These are phyloP conservation scores for Phrixothrix hirtus DNA, from an alignment of 2,888 invertebrate species.

Conservation along the genomic window DNA sequence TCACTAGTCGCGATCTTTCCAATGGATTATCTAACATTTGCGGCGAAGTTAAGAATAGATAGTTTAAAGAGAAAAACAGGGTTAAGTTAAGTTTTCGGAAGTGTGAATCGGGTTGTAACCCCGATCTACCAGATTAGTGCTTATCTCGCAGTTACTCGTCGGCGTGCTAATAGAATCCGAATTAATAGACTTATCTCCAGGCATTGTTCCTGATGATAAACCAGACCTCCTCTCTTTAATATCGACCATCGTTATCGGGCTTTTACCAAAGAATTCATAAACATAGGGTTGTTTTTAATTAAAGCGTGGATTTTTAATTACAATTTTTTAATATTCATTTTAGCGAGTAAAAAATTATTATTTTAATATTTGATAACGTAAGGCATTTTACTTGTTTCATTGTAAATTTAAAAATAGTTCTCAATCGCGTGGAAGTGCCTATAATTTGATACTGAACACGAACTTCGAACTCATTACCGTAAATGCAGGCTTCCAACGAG, in stretches of 20 bases:
- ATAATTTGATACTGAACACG: conserved; percentile 5
- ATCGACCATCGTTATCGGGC: conserved; percentile 37
- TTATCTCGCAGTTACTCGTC: conserved; percentile 44
- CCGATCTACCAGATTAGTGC: conserved; percentile 41
- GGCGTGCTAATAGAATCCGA: conserved; percentile 44
- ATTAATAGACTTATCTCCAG: conserved; percentile 45
- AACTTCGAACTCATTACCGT: conserved; percentile 10
- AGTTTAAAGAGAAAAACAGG: conserved; percentile 22
- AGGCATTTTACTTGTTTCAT: too few species aligned
- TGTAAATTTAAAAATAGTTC: too few species aligned
- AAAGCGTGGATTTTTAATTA: conserved; percentile 27
- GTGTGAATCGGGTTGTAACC: conserved; percentile 35
- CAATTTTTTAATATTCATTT: conserved; percentile 4
- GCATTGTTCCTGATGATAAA: conserved; percentile 42
- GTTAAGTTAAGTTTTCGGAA: conserved; percentile 33
- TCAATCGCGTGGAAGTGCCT: not conserved
- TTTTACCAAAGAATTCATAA: conserved; percentile 42
- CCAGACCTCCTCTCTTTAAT: conserved; percentile 38
- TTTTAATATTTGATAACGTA: too few species aligned
- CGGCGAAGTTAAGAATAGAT: conserved; percentile 23
- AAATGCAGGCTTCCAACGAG: conserved; percentile 5
- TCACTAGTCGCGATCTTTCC: conserved; percentile 4
- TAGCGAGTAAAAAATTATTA: too few species aligned
- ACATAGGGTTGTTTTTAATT: conserved; percentile 44
- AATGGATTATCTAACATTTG: conserved; percentile 19